Percentiles rank a stretch among this genome's conserved stretches.
Conservation (phyloP, 2,113 vertebrate genomes). For the Ictidomys tridecemlineatus region DNA sequence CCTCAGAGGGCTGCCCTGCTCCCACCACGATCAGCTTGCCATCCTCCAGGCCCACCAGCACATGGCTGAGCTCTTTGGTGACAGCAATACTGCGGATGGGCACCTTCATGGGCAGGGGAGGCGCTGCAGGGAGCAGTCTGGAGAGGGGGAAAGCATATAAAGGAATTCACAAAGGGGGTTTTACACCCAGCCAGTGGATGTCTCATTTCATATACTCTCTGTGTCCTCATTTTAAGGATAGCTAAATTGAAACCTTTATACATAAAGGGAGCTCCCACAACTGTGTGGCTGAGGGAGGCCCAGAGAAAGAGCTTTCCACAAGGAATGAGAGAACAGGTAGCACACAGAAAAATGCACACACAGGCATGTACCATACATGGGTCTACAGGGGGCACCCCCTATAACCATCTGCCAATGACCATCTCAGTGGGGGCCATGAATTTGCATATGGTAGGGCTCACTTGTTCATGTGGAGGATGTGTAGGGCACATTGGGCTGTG, state of each 20-base stretch:
- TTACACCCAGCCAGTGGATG: background rate
- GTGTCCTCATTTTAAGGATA: background rate
- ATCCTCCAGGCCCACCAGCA: conserved; percentile 96
- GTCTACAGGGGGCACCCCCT: no score
- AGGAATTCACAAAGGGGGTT: accelerated
- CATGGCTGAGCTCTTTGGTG: conserved; percentile 97
- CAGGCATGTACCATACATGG: background rate
- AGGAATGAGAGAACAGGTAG: background rate
- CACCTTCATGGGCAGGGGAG: conserved; percentile 93
- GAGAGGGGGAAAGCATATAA: accelerated
- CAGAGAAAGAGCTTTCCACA: background rate
- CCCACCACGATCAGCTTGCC: conserved; percentile 98
- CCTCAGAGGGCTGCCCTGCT: conserved; percentile 96
- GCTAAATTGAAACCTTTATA: background rate
- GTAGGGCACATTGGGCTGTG: conserved; percentile 78
- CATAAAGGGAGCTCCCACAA: background rate
- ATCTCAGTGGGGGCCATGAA: background rate
- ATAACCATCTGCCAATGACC: background rate
- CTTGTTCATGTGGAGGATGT: conserved; percentile 80
- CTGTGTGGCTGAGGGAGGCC: background rate
- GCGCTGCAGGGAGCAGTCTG: conserved; percentile 88
- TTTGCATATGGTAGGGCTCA: conserved; percentile 64
- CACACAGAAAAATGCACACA: background rate
- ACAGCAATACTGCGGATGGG: conserved; percentile 94
- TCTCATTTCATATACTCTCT: background rate